Base-by-base conservation (phyloP, 2,888 invertebrate genomes). In the Drosophila anomelani region DNA sequence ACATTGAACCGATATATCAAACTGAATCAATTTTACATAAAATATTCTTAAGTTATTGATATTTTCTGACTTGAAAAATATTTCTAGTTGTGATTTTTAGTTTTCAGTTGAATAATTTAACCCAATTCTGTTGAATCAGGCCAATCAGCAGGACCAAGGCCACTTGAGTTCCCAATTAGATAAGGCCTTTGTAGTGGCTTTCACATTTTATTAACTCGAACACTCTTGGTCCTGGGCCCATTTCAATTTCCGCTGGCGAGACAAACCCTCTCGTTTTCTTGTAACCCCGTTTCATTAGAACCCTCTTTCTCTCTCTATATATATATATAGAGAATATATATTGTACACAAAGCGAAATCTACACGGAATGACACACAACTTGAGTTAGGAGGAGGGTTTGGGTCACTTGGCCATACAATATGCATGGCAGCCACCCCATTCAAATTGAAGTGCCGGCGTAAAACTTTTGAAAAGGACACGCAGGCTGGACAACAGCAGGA, bases 341-440 rank as follows among this genome's bases (percentile, higher is more conserved):
- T 15, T 15, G 20, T 23, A 13, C 64, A 78, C 62, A 76, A 74
- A 75, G 43, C 49, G 36, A 32, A 46, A 47, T 53, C 44, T 26
- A 70, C 59, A 41, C 71, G 61, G 56, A 60, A 56, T 47, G 79
- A 63, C 76, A 82, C 77, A 81, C 78, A 74, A 70, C 13, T 29
- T 20, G 32, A 9, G 29, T n/a, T 3, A 2, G 38, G 46, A 2
- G 38, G 46, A 20, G 20, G 20, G 34, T 34, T 55, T 26, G 47
- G 55, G 55, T 47, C 49, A 57, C 51, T 56, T 69, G 76, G 76
- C 67, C 76, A 83, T 82, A 68, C 78, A 81, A 82, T 82, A 78
- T 74, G 80, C 85, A 76, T 68, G 67, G 5, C 9, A 29, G 49
- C 49, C 53, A 66, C 64, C 64, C 66, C 66, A 39, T 67, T 67